Percentiles rank a stretch among this genome's conserved stretches.
These are phyloP conservation scores for Therioaphis trifolii DNA, from an alignment of 2,888 invertebrate species.

Conservation along the genomic window DNA sequence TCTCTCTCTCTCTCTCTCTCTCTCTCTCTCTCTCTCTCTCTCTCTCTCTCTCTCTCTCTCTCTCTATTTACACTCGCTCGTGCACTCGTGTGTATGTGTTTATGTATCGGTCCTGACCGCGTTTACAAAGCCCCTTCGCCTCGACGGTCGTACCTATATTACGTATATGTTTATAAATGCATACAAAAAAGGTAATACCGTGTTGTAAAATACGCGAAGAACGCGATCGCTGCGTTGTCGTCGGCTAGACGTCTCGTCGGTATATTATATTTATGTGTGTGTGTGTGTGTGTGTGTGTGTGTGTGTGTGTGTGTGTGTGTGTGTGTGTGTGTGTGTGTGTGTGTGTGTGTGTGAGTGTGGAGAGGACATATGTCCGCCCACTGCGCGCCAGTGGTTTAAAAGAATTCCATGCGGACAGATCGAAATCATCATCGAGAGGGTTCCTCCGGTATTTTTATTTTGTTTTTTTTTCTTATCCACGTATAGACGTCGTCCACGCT, in stretches of 20 bases:
- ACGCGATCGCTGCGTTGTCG: background rate
- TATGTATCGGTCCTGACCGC: no score
- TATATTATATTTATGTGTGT: no score
- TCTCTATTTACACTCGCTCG: background rate
- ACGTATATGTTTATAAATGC: no score
- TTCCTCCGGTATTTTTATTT: background rate
- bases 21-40: no score
- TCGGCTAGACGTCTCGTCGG: background rate
- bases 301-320: no score
- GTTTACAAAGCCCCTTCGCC: no score
- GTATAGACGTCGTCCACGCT: background rate
- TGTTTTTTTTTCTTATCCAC: conserved; percentile 6
- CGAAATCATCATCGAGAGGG: conserved; percentile 40
- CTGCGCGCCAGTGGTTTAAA: background rate
- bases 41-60: background rate
- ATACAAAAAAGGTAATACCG: background rate
- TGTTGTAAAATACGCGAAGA: background rate
- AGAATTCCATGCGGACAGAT: conserved; percentile 39
- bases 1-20: no score
- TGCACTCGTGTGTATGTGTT: background rate
- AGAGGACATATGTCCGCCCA: background rate
- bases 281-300: no score
- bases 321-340: no score
- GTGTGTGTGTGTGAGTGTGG: background rate
- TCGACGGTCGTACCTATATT: background rate